A percentile compares a stretch with the other conserved stretches of the same genome.
Evolutionary conservation across 2,113 vertebrate genomes (phyloP).

Genomic region (Conger conger): DNA sequence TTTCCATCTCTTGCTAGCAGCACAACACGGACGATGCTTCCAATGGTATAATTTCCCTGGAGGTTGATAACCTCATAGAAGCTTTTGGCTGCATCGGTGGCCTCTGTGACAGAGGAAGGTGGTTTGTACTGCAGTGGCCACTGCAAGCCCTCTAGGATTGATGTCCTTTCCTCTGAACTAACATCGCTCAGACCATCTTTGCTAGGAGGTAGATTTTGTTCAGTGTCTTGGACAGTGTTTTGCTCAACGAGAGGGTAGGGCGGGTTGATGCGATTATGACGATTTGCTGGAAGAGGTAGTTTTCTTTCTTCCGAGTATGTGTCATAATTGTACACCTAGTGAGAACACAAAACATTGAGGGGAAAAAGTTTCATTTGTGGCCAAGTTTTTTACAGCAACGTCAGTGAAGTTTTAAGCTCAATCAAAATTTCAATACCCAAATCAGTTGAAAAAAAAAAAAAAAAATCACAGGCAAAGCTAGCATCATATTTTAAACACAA

Average conservation of each 20-base stretch:
- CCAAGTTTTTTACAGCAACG: too few species aligned
- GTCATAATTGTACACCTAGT: too few species aligned
- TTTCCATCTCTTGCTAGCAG: constrained; percentile 37
- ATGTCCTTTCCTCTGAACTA: background rate
- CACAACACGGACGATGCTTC: constrained; percentile 34
- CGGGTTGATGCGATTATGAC: too few species aligned
- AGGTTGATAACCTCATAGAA: background rate
- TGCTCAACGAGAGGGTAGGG: too few species aligned
- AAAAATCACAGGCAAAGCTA: too few species aligned
- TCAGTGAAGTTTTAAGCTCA: too few species aligned
- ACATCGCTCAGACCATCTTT: background rate
- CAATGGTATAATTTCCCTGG: constrained; percentile 24
- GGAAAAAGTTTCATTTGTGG: too few species aligned
- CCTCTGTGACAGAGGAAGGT: background rate
- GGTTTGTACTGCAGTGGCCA: background rate
- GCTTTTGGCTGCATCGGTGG: constrained; percentile 4
- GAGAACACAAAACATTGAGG: too few species aligned
- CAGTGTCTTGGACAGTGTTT: background rate
- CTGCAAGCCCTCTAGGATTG: background rate
- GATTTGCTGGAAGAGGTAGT: background rate
- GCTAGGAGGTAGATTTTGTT: background rate
- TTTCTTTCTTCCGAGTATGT: too few species aligned
- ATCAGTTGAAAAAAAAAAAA: too few species aligned
- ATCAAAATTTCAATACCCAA: too few species aligned
- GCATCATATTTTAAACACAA: too few species aligned